Conservation (phyloP, 2,113 vertebrate genomes). For the Cryptoleucopteryx plumbea region DNA sequence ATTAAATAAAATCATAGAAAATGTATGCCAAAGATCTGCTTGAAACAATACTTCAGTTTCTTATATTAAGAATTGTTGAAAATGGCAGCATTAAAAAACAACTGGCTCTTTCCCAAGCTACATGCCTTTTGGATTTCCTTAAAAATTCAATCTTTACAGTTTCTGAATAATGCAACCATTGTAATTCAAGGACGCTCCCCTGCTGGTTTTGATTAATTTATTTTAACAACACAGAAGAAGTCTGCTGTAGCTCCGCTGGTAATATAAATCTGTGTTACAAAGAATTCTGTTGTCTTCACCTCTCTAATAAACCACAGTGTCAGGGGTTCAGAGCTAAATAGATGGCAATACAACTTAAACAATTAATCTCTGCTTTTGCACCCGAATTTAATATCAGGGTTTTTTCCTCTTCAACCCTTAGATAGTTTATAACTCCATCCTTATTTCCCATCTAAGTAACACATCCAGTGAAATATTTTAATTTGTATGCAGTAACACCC, state of each 20-base stretch:
- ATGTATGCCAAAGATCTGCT: not conserved
- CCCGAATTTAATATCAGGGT: not conserved
- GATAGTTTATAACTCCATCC: not conserved
- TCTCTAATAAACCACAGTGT: not conserved
- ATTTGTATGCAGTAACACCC: not conserved
- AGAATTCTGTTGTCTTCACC: constrained; percentile 24
- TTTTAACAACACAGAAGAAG: constrained; percentile 38
- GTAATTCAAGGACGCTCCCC: constrained; percentile 20
- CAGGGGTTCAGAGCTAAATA: not conserved
- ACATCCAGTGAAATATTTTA: not conserved
- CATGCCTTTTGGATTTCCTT: constrained; percentile 27
- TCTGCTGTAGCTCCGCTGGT: constrained; percentile 22
- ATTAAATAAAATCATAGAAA: not conserved
- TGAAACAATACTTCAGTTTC: not conserved
- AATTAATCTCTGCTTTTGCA: not conserved
- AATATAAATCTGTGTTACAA: constrained; percentile 13
- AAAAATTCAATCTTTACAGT: constrained; percentile 20
- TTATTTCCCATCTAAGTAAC: not conserved
- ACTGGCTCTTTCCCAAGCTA: not conserved
- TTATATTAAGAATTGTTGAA: not conserved
- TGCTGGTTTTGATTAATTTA: constrained; percentile 57
- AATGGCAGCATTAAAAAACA: constrained; percentile 2
- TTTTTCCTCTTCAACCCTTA: not conserved
- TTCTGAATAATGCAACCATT: constrained; percentile 45
- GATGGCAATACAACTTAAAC: not conserved